Evolutionary conservation across 2,113 vertebrate genomes (phyloP).

Genomic region (Leucoraja erinaceus): DNA sequence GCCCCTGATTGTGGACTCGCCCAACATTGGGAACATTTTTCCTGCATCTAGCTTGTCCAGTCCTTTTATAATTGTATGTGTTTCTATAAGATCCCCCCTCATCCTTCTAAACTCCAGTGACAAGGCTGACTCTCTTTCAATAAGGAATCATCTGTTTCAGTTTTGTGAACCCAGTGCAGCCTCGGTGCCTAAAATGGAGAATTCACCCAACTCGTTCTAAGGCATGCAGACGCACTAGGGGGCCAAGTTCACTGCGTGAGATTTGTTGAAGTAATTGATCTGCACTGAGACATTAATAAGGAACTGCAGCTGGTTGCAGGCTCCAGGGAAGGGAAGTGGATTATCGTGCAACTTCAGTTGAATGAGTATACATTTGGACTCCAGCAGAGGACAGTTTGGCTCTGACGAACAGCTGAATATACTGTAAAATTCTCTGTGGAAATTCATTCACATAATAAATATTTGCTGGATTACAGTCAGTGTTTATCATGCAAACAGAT

Average conservation of each 20-base stretch:
- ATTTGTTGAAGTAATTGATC: neutral
- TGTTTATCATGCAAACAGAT: neutral
- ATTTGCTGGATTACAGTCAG: neutral
- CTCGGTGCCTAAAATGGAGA: neutral
- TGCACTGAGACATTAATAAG: neutral
- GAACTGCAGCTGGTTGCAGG: neutral
- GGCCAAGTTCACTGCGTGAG: neutral
- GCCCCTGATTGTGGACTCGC: too few relatives aligned
- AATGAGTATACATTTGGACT: neutral
- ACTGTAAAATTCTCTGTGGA: neutral
- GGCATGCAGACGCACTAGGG: neutral
- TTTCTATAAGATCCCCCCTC: too few relatives aligned
- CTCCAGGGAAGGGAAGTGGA: neutral
- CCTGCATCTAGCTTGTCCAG: too few relatives aligned
- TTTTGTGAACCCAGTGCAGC: neutral
- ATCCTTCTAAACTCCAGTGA: too few relatives aligned
- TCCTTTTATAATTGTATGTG: too few relatives aligned
- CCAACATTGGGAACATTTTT: too few relatives aligned
- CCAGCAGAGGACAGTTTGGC: neutral
- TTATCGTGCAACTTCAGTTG: neutral
- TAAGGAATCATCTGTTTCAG: neutral
- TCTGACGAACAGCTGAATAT: neutral
- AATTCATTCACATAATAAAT: neutral
- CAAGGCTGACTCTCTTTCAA: neutral
- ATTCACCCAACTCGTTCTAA: neutral